Evolutionary conservation across 2,888 invertebrate species (phyloP).

Genomic region (Neocrepidodera transversa): DNA sequence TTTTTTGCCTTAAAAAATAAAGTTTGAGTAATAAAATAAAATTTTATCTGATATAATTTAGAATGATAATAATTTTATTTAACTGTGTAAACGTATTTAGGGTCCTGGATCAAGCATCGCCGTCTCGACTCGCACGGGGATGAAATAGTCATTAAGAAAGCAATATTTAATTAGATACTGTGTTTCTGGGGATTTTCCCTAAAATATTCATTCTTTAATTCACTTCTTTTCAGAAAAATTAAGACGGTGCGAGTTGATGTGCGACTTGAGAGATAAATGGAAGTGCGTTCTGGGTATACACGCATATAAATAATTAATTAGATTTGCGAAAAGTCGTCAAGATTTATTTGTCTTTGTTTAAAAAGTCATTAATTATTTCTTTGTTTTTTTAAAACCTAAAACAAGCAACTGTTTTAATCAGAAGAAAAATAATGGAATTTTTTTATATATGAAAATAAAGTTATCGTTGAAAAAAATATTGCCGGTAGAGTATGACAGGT

Average conservation of each 20-base stretch:
- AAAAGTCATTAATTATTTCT: background rate
- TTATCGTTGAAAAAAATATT: too few species aligned
- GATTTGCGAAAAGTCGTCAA: background rate
- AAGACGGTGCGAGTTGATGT: constrained; percentile 12
- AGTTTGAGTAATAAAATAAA: too few species aligned
- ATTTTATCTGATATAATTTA: too few species aligned
- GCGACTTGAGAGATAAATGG: constrained; percentile 12
- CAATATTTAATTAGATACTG: constrained; percentile 30
- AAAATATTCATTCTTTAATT: constrained; percentile 26
- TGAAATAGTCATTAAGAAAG: constrained; percentile 30
- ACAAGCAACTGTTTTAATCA: too few species aligned
- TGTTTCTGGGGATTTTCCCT: constrained; percentile 3
- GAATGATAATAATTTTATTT: too few species aligned
- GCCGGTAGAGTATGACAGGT: too few species aligned
- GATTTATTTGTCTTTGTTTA: background rate
- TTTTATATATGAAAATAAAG: too few species aligned
- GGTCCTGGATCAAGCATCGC: background rate
- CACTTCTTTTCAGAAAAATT: constrained; percentile 27
- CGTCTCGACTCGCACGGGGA: constrained; percentile 4
- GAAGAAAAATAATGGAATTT: too few species aligned
- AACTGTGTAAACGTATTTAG: constrained; percentile 2
- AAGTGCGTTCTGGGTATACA: constrained; percentile 7
- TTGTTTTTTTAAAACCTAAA: too few species aligned
- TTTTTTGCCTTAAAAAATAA: too few species aligned
- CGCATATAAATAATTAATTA: background rate